Evolutionary conservation across 37 sponge, comb jelly and placozoan species (phyloP), one percentile per base, ranked within the genome.

Genomic region (Theonella swinhoei): DNA sequence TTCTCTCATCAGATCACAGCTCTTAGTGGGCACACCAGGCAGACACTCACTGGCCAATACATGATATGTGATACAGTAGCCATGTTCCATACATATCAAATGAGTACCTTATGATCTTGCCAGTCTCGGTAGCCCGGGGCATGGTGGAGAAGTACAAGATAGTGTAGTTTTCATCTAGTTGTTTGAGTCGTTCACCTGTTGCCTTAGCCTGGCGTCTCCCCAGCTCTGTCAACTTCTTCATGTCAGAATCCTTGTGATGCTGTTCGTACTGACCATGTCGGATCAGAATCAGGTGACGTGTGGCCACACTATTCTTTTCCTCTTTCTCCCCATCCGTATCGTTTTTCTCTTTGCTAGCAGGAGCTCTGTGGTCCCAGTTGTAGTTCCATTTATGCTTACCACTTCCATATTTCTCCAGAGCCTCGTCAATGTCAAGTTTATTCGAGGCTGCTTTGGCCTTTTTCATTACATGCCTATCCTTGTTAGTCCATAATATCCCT

Each of bases 261-360:
- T 73, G 41, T 71, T 89, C 91, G 71, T 92, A 96, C 73, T 96
- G 94, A 0, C 96, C 96, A 61, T 96, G 96, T 22, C 96, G 77
- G 60, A 96, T 88, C 24, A 96, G 79, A 54, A 96, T 86, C 30
- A 96, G 41, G 64, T 87, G 82, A 20, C 96, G 62, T 19, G 84
- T 76, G 29, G 94, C 91, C 35, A 81, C 79, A 0, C 87, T 47
- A 38, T 78, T 76, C 26, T 67, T 42, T 22, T 26, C 54, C 43
- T 32, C 33, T 40, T 35, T 33, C 28, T 82, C 87, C 24, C 76
- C 62, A 14, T 39, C 74, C 3, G 24, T 39, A n/a, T n/a, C n/a
- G n/a, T n/a, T n/a, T n/a, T n/a, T n/a, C 25, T 28, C 38, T 42
- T 80, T 64, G 28, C 0, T 78, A 37, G 31, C 17, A 9, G 24